Percentiles rank a stretch among this genome's conserved stretches.
Evolutionary conservation across 2,888 invertebrate genomes (phyloP).

Genomic region (Gastracanthus pulcherrimus): DNA sequence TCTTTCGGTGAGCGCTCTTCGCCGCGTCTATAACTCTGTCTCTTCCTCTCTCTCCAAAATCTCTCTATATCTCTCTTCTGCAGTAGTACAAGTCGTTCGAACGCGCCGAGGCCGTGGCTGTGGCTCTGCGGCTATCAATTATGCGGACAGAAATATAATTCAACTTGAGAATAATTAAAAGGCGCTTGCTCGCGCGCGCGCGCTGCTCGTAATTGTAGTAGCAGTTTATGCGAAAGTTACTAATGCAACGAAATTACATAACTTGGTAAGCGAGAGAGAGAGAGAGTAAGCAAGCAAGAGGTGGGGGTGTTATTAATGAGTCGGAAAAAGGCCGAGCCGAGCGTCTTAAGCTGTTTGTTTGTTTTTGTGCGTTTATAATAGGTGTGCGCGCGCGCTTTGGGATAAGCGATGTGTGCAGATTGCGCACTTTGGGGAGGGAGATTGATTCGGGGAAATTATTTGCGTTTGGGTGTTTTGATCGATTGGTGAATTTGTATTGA

Average conservation of each 20-base stretch:
- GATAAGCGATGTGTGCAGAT: too few relatives aligned
- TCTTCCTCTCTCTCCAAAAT: slow-evolving; percentile 9
- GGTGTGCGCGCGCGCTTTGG: too few relatives aligned
- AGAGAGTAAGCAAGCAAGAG: too few relatives aligned
- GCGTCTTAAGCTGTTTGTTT: not conserved
- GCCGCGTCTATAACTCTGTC: too few relatives aligned
- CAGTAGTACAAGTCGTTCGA: not conserved
- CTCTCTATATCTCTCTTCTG: not conserved
- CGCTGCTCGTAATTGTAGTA: not conserved
- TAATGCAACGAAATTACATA: slow-evolving; percentile 30
- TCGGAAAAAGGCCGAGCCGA: not conserved
- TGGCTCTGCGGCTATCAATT: slow-evolving; percentile 1
- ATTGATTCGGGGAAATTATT: not conserved
- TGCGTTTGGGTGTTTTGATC: not conserved
- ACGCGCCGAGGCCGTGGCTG: too few relatives aligned
- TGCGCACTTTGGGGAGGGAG: too few relatives aligned
- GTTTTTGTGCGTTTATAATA: not conserved
- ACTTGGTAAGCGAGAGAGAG: slow-evolving; percentile 7
- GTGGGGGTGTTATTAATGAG: slow-evolving; percentile 16
- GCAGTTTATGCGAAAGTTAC: slow-evolving; percentile 28
- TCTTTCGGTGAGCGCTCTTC: not conserved
- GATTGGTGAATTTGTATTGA: not conserved
- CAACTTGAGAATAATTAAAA: slow-evolving; percentile 33
- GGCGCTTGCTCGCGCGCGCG: not conserved
- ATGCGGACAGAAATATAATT: slow-evolving; percentile 38